These are phyloP conservation scores for Trissoscelio sp. DNA, from an alignment of 2,888 invertebrate species.

Conservation along the genomic window DNA sequence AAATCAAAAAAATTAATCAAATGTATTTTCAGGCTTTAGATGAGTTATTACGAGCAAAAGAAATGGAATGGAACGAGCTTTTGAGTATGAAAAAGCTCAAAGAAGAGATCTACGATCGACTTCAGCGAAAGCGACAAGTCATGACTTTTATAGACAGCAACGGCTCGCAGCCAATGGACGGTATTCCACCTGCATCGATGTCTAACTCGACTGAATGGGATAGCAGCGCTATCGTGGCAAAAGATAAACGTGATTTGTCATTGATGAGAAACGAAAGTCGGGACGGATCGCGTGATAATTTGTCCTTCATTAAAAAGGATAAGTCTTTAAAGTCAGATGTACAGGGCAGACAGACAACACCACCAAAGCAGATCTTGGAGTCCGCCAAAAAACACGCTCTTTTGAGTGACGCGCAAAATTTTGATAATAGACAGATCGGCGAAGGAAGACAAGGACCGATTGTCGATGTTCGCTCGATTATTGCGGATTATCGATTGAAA, in stretches of 20 bases:
- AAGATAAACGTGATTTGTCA: slow-evolving; percentile 63
- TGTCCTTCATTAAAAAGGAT: slow-evolving; percentile 74
- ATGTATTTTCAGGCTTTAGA: slow-evolving; percentile 89
- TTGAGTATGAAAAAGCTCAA: slow-evolving; percentile 92
- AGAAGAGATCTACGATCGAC: slow-evolving; percentile 90
- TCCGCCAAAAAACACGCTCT: slow-evolving; percentile 76
- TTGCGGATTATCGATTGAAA: slow-evolving; percentile 91
- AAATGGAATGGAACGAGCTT: slow-evolving; percentile 94
- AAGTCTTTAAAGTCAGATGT: slow-evolving; percentile 75
- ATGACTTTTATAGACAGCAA: slow-evolving; percentile 82
- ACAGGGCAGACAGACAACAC: slow-evolving; percentile 71
- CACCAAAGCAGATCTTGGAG: slow-evolving; percentile 74
- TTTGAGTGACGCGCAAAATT: slow-evolving; percentile 70
- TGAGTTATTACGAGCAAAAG: slow-evolving; percentile 91
- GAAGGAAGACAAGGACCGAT: slow-evolving; percentile 90
- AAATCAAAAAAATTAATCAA: no score
- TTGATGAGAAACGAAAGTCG: slow-evolving; percentile 72
- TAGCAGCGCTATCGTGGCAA: slow-evolving; percentile 33
- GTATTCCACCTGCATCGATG: slow-evolving; percentile 76
- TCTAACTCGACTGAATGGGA: slow-evolving; percentile 75
- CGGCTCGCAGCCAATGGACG: slow-evolving; percentile 70
- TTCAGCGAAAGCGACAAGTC: slow-evolving; percentile 89
- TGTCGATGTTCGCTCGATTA: slow-evolving; percentile 92
- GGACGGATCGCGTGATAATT: slow-evolving; percentile 70
- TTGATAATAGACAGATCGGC: slow-evolving; percentile 86